Conservation (phyloP, 2,113 vertebrate species). For the Riparia riparia region DNA sequence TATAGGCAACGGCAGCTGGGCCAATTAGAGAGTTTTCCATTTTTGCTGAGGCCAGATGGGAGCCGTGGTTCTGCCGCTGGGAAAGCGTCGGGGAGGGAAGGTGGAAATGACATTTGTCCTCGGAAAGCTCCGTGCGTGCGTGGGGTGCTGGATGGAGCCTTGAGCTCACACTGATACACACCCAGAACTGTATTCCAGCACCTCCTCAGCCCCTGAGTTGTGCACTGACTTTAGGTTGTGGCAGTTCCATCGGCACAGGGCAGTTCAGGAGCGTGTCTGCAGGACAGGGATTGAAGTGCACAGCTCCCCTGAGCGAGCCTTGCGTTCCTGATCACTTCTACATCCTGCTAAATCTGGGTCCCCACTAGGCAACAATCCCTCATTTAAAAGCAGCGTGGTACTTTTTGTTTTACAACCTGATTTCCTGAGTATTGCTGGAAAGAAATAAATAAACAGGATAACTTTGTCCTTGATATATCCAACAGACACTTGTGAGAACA, state of each 20-base stretch:
- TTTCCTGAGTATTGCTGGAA: conserved; percentile 16
- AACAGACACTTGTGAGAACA: conserved; percentile 34
- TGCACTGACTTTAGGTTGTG: neutral
- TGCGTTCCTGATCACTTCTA: neutral
- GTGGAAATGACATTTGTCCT: neutral
- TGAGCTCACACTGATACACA: neutral
- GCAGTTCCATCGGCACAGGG: neutral
- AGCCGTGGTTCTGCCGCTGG: neutral
- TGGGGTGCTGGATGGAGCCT: neutral
- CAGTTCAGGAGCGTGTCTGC: neutral
- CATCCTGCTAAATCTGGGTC: neutral
- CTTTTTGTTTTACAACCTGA: neutral
- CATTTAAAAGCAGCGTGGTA: neutral
- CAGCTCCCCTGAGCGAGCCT: neutral
- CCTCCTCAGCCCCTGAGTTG: neutral
- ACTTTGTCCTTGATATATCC: conserved; percentile 25
- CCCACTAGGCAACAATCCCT: neutral
- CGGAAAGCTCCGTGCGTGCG: neutral
- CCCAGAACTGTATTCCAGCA: neutral
- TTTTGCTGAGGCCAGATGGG: neutral
- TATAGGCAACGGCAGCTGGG: neutral
- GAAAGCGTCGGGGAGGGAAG: neutral
- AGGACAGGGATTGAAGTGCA: neutral
- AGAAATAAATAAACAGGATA: conserved; percentile 29
- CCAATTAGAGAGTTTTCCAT: neutral